These are phyloP conservation scores for Xanthia togata DNA, from an alignment of 2,888 invertebrate genomes.

Conservation along the genomic window DNA sequence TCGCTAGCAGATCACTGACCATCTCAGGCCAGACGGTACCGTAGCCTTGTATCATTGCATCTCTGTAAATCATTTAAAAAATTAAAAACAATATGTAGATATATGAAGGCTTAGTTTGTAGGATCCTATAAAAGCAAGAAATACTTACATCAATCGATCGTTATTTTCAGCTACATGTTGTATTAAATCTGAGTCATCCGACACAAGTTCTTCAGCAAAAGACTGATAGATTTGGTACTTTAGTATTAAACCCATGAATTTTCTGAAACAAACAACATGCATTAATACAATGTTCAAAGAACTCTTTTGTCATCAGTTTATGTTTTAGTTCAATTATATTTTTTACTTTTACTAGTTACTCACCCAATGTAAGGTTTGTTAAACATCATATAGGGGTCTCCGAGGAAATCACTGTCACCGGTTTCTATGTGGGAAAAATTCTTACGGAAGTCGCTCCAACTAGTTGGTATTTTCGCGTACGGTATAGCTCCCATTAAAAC, in stretches of 20 bases:
- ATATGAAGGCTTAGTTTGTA: background rate
- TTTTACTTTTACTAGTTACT: conserved; percentile 57
- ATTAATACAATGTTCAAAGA: background rate
- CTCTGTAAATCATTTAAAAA: conserved; percentile 72
- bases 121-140: background rate
- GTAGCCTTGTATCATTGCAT: conserved; percentile 86
- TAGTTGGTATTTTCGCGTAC: conserved; percentile 78
- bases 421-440: conserved; percentile 86
- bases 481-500: conserved; percentile 82
- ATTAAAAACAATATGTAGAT: background rate
- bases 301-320: background rate
- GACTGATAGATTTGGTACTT: conserved; percentile 91
- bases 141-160: conserved; percentile 84
- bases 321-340: background rate
- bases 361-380: conserved; percentile 91
- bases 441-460: conserved; percentile 89
- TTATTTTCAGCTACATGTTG: conserved; percentile 83
- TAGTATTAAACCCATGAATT: conserved; percentile 89
- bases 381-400: conserved; percentile 86
- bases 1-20: conserved; percentile 86
- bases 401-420: conserved; percentile 87
- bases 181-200: conserved; percentile 85
- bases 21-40: conserved; percentile 86
- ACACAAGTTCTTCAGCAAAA: conserved; percentile 85
- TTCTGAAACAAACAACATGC: conserved; percentile 78